Evolutionary conservation across 2,113 vertebrate species (phyloP), one percentile per base, ranked within the genome.

Genomic region (Verasper variegatus): DNA sequence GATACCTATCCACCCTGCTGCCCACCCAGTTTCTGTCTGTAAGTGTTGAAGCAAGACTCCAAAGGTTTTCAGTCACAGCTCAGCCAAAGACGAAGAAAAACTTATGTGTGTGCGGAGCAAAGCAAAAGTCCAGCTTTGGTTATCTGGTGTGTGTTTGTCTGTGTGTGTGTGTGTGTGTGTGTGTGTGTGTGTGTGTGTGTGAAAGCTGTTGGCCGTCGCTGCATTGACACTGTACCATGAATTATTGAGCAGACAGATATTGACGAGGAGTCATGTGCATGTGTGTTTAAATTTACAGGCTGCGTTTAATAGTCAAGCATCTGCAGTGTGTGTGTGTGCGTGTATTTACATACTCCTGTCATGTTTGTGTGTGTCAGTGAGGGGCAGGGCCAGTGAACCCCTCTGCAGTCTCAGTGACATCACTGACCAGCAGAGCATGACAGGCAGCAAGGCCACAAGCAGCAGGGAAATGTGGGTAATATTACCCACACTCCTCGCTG

Each of bases 371-470:
- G 47, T 31, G 52, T 62, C 20, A 2, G 35, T 54, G 24, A 82
- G 62, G 61, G 68, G 54, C 37, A 60, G 59, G 26, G 31, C n/a
- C 12, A 70, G 24, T 10, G 40, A 76, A 27, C 68, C 57, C 56
- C 27, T 63, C 49, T 57, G 66, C 64, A 55, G 60, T 66, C 81
- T 66, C 76, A 83, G 84, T 88, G 88, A 92, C 89, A 90, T 90
- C 88, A 89, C 83, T 68, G 71, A 51, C 68, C 71, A 78, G 66
- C 37, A 79, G 58, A 76, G 76, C 81, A 67, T 82, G 84, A 81
- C 88, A 79, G 74, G 70, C 68, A 7, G 54, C 61, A 52, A 71
- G 78, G 76, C 83, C 85, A 79, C 78, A 61, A 83, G 78, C 76
- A 76, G 80, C 58, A 55, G 42, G 77, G 80, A 65, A 40, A 78